Evolutionary conservation across 2,888 invertebrate genomes (phyloP).

Genomic region (Sipha maydis): DNA sequence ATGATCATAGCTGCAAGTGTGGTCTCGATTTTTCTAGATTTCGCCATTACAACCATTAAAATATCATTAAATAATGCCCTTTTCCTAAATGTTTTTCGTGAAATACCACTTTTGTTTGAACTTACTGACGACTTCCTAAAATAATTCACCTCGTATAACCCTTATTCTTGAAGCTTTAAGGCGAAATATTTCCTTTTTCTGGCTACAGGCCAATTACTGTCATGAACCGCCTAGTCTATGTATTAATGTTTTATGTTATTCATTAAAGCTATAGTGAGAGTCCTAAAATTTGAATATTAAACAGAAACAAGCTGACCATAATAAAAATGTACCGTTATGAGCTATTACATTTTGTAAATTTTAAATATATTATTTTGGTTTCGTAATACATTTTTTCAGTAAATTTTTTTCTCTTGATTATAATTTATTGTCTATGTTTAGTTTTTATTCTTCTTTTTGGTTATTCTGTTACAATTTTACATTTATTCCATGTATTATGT

Average conservation of each 20-base stretch:
- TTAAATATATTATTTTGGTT: neutral
- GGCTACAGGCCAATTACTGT: slow-evolving; percentile 42
- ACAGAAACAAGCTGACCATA: neutral
- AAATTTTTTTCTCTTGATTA: neutral
- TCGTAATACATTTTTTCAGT: neutral
- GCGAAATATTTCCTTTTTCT: slow-evolving; percentile 39
- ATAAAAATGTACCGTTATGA: neutral
- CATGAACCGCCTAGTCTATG: slow-evolving; percentile 30
- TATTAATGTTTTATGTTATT: slow-evolving; percentile 54
- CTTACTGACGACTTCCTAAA: slow-evolving; percentile 42
- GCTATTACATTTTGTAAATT: neutral
- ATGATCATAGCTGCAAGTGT: neutral
- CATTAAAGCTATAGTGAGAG: slow-evolving; percentile 5
- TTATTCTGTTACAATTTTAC: neutral
- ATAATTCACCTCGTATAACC: slow-evolving; percentile 59
- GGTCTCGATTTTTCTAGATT: neutral
- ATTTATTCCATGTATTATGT: no score
- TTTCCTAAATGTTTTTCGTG: slow-evolving; percentile 44
- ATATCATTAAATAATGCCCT: slow-evolving; percentile 52
- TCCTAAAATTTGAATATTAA: slow-evolving; percentile 32
- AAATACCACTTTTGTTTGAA: slow-evolving; percentile 34
- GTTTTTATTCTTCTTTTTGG: neutral
- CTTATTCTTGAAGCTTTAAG: slow-evolving; percentile 44
- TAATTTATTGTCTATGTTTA: neutral
- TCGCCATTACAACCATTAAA: slow-evolving; percentile 36